These are phyloP conservation scores for Pyxicephalus adspersus DNA, from an alignment of 2,113 vertebrate genomes.

Conservation along the genomic window DNA sequence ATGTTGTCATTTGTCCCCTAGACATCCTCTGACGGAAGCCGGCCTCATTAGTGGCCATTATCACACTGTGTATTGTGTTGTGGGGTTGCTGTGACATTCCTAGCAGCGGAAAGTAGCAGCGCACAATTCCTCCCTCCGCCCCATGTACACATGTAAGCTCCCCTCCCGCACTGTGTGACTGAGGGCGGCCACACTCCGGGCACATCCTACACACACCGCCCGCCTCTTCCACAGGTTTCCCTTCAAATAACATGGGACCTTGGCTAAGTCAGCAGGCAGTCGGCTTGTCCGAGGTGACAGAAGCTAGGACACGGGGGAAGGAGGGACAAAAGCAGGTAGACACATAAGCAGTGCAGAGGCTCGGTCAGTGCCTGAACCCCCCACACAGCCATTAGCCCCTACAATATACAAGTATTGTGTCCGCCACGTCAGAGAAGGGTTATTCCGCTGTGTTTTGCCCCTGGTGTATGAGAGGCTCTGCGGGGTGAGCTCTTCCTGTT, in stretches of 20 bases:
- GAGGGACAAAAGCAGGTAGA: conserved; percentile 20
- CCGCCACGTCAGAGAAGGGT: too few species aligned
- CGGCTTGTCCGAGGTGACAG: conserved; percentile 38
- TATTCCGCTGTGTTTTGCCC: too few species aligned
- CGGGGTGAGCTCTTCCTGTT: background rate
- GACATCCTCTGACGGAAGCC: background rate
- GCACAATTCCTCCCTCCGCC: background rate
- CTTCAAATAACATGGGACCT: conserved; percentile 46
- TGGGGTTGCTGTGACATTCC: background rate
- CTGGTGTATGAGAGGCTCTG: background rate
- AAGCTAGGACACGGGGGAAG: conserved; percentile 15
- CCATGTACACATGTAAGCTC: conserved; percentile 22
- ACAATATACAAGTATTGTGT: too few species aligned
- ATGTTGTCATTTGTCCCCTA: too few species aligned
- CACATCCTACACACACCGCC: conserved; percentile 9
- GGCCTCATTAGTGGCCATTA: background rate
- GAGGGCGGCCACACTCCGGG: background rate
- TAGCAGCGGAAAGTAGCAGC: background rate
- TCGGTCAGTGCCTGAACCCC: background rate
- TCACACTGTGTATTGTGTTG: background rate
- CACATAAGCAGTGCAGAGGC: background rate
- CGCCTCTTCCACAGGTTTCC: conserved; percentile 28
- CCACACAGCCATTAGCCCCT: background rate
- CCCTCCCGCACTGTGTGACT: background rate
- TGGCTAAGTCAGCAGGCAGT: background rate